Percentiles rank a stretch among this genome's conserved stretches.
Conservation (phyloP, 2,888 invertebrate genomes). For the Liodrosophila aerea region DNA sequence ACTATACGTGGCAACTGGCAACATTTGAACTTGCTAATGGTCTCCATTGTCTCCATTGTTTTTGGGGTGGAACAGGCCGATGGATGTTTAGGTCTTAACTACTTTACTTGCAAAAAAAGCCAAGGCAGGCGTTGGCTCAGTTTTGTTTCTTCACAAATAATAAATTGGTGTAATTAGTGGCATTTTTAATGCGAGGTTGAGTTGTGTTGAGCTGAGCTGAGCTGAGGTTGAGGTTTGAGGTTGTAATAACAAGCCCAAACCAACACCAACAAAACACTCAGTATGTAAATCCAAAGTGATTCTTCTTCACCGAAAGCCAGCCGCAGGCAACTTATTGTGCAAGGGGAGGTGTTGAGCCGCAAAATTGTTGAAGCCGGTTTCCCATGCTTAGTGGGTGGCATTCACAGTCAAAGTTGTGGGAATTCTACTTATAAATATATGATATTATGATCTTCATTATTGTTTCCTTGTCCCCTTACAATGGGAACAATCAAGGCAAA, state of each 20-base stretch:
- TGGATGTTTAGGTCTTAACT: slow-evolving; percentile 7
- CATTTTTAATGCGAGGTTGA: slow-evolving; percentile 50
- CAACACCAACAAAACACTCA: slow-evolving; percentile 10
- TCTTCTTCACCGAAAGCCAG: slow-evolving; percentile 16
- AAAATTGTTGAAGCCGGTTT: slow-evolving; percentile 54
- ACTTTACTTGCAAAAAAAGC: slow-evolving; percentile 3
- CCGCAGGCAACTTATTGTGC: slow-evolving; percentile 20
- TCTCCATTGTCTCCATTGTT: slow-evolving; percentile 37
- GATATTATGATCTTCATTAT: slow-evolving; percentile 22
- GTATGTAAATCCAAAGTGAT: slow-evolving; percentile 26
- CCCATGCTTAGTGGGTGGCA: slow-evolving; percentile 70
- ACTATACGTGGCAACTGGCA: slow-evolving; percentile 14
- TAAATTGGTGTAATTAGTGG: slow-evolving; percentile 64
- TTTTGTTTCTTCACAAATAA: slow-evolving; percentile 48
- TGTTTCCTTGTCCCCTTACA: slow-evolving; percentile 29
- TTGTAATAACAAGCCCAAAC: slow-evolving; percentile 26
- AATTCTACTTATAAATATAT: slow-evolving; percentile 35
- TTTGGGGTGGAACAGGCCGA: slow-evolving; percentile 11
- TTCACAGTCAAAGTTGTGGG: slow-evolving; percentile 47
- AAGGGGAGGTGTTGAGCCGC: slow-evolving; percentile 54
- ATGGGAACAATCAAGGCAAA: slow-evolving; percentile 53
- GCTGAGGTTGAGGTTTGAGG: slow-evolving; percentile 13
- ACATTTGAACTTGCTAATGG: slow-evolving; percentile 51
- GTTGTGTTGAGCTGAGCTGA: too few relatives aligned
- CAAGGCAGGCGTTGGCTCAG: slow-evolving; percentile 40